phyloP scores from a whole-genome alignment of 2,797 vertebrate genomes.

The Australoheros facetus region DNA sequence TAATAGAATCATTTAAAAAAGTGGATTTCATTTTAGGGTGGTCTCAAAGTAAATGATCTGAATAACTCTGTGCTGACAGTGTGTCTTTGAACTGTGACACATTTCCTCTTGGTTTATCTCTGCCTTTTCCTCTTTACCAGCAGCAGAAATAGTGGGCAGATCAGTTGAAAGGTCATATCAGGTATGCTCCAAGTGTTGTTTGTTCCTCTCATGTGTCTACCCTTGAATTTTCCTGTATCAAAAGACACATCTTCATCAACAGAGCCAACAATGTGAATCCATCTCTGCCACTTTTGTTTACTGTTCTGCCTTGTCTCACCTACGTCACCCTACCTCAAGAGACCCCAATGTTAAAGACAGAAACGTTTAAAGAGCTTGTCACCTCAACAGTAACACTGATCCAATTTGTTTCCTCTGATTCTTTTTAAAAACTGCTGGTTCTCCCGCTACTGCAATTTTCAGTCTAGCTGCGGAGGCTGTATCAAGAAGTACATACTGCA shows the following conservation, averaged over 20 bases:
- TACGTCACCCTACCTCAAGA: conserved; percentile 44
- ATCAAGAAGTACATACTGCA: conserved; percentile 9
- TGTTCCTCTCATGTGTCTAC: conserved; percentile 48
- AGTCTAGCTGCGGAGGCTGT: background rate
- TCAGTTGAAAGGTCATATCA: conserved; percentile 43
- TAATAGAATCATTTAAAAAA: background rate
- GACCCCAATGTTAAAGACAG: conserved; percentile 24
- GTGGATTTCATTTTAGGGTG: background rate
- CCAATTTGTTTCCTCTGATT: conserved; percentile 3
- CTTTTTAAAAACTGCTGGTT: conserved; percentile 11
- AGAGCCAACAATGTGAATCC: conserved; percentile 56
- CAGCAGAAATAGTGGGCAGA: background rate
- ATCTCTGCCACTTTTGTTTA: conserved; percentile 56
- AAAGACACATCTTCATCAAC: conserved; percentile 59
- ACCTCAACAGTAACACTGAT: conserved; percentile 7
- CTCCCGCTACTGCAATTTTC: conserved; percentile 11
- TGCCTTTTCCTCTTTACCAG: background rate
- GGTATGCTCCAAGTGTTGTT: conserved; percentile 34
- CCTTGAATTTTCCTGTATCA: conserved; percentile 48
- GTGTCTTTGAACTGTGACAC: background rate
- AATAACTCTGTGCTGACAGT: background rate
- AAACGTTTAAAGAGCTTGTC: conserved; percentile 29
- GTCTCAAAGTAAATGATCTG: background rate
- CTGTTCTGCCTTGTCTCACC: conserved; percentile 31
- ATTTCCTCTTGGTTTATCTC: background rate